Percentiles rank a stretch among this genome's conserved stretches.
phyloP scores from a whole-genome alignment of 1,140 invertebrate genomes.

The Musca domestica region DNA sequence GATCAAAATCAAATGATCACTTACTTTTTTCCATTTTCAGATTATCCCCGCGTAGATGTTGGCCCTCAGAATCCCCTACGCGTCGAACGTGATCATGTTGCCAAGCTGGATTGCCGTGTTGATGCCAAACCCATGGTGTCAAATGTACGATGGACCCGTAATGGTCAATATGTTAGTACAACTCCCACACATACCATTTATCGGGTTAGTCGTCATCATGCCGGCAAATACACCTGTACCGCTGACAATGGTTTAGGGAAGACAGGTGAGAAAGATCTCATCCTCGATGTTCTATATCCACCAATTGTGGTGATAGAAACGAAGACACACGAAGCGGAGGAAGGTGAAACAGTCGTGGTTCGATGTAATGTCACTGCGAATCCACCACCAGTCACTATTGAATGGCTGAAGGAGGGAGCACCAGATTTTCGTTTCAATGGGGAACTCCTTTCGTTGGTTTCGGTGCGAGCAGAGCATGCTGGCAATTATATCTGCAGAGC shows the following conservation, averaged over 20 bases:
- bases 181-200: conserved; percentile 73
- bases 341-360: conserved; percentile 77
- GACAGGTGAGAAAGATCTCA: conserved; percentile 74
- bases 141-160: conserved; percentile 77
- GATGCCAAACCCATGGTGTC: conserved; percentile 83
- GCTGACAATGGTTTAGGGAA: conserved; percentile 81
- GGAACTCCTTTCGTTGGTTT: conserved; percentile 68
- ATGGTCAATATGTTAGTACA: conserved; percentile 76
- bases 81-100: conserved; percentile 77
- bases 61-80: conserved; percentile 84
- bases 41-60: conserved; percentile 84
- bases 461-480: conserved; percentile 76
- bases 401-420: conserved; percentile 84
- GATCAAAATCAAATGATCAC: too few relatives aligned
- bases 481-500: conserved; percentile 86
- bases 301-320: conserved; percentile 78
- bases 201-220: conserved; percentile 74
- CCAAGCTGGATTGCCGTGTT: conserved; percentile 78
- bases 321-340: conserved; percentile 74
- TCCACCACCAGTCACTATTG: conserved; percentile 72
- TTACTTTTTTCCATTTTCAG: conserved; percentile 55
- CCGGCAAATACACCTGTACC: conserved; percentile 80
- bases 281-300: conserved; percentile 79
- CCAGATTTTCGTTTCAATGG: conserved; percentile 79
- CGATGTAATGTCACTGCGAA: conserved; percentile 86